phyloP scores from a whole-genome alignment of 2,888 invertebrate species.

The Alloplasta piceator region DNA sequence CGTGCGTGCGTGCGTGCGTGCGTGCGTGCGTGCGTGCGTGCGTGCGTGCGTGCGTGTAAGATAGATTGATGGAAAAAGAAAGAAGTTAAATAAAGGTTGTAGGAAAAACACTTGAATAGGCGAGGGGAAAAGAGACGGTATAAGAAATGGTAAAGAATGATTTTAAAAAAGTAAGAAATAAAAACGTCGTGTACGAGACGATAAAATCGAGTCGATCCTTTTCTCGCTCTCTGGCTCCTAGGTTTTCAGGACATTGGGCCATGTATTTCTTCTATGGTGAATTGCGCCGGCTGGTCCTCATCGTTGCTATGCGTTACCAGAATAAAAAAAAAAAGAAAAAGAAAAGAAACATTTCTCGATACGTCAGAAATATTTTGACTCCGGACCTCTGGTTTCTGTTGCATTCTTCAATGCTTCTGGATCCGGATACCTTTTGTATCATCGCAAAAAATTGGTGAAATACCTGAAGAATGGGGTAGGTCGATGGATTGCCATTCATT shows the following conservation, averaged over 20 bases:
- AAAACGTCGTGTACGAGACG: constrained; percentile 39
- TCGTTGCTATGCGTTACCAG: constrained; percentile 45
- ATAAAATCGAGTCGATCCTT: constrained; percentile 42
- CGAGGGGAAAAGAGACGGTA: too few relatives aligned
- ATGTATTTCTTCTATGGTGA: constrained; percentile 11
- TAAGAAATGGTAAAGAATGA: too few relatives aligned
- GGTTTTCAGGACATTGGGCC: constrained; percentile 9
- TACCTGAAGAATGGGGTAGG: too few relatives aligned
- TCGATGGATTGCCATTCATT: too few relatives aligned
- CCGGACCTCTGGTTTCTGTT: too few relatives aligned
- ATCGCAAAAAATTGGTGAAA: too few relatives aligned
- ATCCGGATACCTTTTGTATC: too few relatives aligned
- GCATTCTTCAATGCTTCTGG: too few relatives aligned
- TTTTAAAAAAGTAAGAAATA: not conserved
- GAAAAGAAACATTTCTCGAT: too few relatives aligned
- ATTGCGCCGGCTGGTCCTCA: constrained; percentile 20
- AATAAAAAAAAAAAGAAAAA: not conserved
- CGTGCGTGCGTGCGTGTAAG: not conserved
- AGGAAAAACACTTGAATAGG: too few relatives aligned
- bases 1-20: too few relatives aligned
- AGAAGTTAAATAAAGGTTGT: not conserved
- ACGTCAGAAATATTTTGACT: too few relatives aligned
- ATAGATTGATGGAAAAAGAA: constrained; percentile 6
- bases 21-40: not conserved
- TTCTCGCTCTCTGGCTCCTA: constrained; percentile 5